phyloP scores from a whole-genome alignment of 2,888 invertebrate genomes.

The Oxycera nigricornis region DNA sequence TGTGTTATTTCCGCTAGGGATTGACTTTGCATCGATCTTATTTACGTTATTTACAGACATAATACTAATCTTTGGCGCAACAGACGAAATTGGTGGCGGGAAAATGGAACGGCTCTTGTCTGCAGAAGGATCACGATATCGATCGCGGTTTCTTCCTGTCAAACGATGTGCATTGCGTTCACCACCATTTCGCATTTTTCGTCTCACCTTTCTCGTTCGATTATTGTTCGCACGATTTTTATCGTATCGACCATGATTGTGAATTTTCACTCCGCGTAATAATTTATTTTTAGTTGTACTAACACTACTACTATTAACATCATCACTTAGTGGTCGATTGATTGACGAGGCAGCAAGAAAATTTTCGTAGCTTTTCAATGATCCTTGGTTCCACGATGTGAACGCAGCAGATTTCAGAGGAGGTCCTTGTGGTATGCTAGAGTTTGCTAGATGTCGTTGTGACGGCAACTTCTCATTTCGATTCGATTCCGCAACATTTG shows the following conservation, averaged over 20 bases:
- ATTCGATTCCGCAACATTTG: neutral
- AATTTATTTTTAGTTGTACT: conserved; percentile 24
- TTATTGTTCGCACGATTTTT: conserved; percentile 14
- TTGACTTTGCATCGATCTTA: conserved; percentile 27
- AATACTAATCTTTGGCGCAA: conserved; percentile 48
- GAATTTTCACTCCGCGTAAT: conserved; percentile 25
- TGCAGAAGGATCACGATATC: neutral
- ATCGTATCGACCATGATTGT: neutral
- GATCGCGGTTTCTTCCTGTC: conserved; percentile 13
- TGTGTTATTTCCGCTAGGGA: neutral
- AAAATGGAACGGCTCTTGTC: neutral
- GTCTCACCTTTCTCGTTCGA: conserved; percentile 17
- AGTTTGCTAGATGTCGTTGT: neutral
- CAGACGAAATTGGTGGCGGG: neutral
- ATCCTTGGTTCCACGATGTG: neutral
- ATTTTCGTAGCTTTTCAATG: conserved; percentile 16
- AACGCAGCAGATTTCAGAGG: neutral
- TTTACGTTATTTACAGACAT: conserved; percentile 41
- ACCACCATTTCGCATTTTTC: neutral
- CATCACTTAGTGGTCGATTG: neutral
- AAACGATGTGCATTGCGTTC: neutral
- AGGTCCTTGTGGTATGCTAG: neutral
- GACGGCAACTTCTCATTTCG: neutral
- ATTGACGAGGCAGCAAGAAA: conserved; percentile 5
- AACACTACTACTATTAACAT: neutral